A percentile compares a stretch with the other conserved stretches of the same genome.
These are phyloP conservation scores for Paguma larvata DNA, from an alignment of 2,797 vertebrate species.

Conservation along the genomic window DNA sequence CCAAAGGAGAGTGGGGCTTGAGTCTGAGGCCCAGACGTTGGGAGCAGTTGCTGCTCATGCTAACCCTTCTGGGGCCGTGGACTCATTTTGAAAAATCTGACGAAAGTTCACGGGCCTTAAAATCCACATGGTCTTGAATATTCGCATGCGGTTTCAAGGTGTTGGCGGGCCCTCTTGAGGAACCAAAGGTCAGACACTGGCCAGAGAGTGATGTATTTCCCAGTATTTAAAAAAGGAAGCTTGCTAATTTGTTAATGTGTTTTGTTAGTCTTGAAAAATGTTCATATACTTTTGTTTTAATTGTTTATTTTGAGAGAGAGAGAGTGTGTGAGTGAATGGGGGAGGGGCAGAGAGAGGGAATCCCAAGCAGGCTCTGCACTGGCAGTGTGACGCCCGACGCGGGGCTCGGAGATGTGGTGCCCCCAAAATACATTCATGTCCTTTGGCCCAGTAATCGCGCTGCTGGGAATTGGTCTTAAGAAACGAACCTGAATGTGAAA, in stretches of 20 bases:
- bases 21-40: neutral
- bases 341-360: too few relatives aligned
- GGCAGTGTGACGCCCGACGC: too few relatives aligned
- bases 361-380: too few relatives aligned
- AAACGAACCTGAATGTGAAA: slow-evolving; percentile 5
- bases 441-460: slow-evolving; percentile 13
- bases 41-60: neutral
- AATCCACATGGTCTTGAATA: neutral
- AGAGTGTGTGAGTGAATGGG: too few relatives aligned
- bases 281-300: neutral
- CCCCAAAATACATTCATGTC: neutral
- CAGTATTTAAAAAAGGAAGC: neutral
- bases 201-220: slow-evolving; percentile 23
- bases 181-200: neutral
- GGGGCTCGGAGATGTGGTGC: too few relatives aligned
- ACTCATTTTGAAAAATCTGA: neutral
- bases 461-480: neutral
- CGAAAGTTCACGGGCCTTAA: neutral
- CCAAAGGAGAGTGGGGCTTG: slow-evolving; percentile 35
- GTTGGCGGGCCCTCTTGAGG: neutral
- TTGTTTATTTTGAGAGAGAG: too few relatives aligned
- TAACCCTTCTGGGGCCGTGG: neutral
- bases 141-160: neutral
- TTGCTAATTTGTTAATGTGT: neutral
- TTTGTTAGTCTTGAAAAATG: neutral